Evolutionary conservation across 2,113 vertebrate species (phyloP), one percentile per base, ranked within the genome.

Genomic region (Dasyornis broadbenti): DNA sequence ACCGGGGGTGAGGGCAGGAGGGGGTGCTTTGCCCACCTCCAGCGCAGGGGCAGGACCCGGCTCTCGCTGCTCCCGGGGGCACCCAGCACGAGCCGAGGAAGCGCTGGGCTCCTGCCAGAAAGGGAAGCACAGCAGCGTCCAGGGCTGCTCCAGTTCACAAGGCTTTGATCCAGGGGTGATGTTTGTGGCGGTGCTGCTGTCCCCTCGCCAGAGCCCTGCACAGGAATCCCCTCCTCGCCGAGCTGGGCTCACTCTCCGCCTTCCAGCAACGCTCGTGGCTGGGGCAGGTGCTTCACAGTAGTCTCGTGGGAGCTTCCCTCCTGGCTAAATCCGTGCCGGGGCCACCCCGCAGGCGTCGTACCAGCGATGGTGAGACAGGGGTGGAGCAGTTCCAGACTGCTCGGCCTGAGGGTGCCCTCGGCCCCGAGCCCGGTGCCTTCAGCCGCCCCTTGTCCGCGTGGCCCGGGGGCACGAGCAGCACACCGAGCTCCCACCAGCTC

Each of bases 361-460:
- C 98, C 98, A 83, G 79, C 96, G 72, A 64, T 56, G 92, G 95
- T 40, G 92, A 95, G 64, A 52, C 17, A 40, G 94, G 84, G 56
- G 70, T 79, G 96, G 95, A 97, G 97, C 94, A 97, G 98, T 98
- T 95, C 98, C 98, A 93, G 98, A 97, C 98, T 98, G 98, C 98
- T 97, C 73, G 64, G 96, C 93, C 98, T 96, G 95, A 91, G 59
- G 78, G 94, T 90, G 90, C 97, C 96, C 75, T 81, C 11, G 5
- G 94, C 85, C 97, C 95, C 97, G 83, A 94, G 97, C 97, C 64
- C 91, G 66, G 94, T 94, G 94, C 93, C 78, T 82, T 78, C 85
- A 27, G 94, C 92, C 80, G 86, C 96, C 96, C 82, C 87, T 42
- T 11, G 27, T 92, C 93, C 10, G 0, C 53, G 13, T 2, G 35